Base-by-base conservation (phyloP, 2,797 vertebrate genomes). In the Neosilurus mollespiculum region DNA sequence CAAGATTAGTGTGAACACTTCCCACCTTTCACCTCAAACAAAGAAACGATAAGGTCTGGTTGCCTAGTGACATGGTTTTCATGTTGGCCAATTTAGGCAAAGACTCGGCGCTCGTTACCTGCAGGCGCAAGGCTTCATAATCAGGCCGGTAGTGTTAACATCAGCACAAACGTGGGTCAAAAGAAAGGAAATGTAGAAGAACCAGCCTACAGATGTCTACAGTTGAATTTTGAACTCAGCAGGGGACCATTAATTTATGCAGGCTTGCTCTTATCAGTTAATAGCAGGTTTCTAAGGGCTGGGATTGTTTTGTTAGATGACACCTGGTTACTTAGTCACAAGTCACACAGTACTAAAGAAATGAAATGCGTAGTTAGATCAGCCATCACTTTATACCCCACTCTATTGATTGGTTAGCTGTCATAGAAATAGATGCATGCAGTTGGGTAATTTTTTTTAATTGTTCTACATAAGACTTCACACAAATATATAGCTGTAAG, bases 1-100 rank as follows among this genome's bases (percentile, higher is more conserved):
- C 93, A 93, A 94, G 96, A 97, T 97, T 97, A 97, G 95, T 91
- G 94, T 91, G 93, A 94, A 95, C 95, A 95, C 96, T 95, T 96
- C 95, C 96, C 96, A 96, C 96, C 97, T 96, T 95, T 96, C 96
- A 96, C 95, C 95, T 86, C 71, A 85, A 92, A 97, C 95, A 97
- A 97, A 97, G 94, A 92, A 93, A 90, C 94, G 93, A 95, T 97
- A 96, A 94, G 94, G 96, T 95, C 95, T 93, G 90, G 95, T 97
- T 96, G 95, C 96, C 92, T 91, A 94, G 96, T 94, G 94, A 95
- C 92, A 92, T 86, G 86, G 89, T 90, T 92, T 85, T 92, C 90
- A 91, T 91, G 87, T 88, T 86, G 72, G 87, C 83, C 86, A 87
- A 92, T 91, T 90, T 88, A 88, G 88, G 87, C 88, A 1, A 85